Evolutionary conservation across 2,113 vertebrate species (phyloP).

Genomic region (Platanista minor): DNA sequence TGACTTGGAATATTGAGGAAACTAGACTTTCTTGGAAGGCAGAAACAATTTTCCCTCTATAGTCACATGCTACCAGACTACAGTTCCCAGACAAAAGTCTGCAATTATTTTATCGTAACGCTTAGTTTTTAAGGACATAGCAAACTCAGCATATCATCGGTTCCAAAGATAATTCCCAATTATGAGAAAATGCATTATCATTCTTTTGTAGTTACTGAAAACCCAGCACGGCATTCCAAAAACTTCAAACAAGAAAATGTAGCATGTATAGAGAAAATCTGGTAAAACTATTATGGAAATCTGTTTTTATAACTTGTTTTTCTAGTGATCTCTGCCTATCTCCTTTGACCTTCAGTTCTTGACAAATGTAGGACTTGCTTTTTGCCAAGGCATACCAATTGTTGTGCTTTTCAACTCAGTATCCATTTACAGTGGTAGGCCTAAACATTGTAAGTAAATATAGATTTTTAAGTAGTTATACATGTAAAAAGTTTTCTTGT

Average conservation of each 20-base stretch:
- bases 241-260: background rate
- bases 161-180: background rate
- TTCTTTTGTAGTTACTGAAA: background rate
- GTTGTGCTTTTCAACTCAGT: background rate
- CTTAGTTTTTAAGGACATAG: constrained; percentile 17
- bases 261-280: constrained; percentile 34
- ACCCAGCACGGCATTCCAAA: background rate
- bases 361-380: background rate
- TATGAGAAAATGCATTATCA: background rate
- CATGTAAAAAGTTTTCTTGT: background rate
- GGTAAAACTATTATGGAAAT: constrained; percentile 64
- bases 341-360: constrained; percentile 60
- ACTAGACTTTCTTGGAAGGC: background rate
- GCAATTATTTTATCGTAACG: background rate
- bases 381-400: constrained; percentile 64
- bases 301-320: constrained; percentile 38
- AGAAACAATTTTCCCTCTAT: background rate
- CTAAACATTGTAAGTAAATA: constrained; percentile 47
- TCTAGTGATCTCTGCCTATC: constrained; percentile 24
- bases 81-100: background rate
- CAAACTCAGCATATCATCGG: background rate
- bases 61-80: background rate
- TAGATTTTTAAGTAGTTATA: background rate
- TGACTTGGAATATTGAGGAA: background rate
- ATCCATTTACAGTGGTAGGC: constrained; percentile 24